Conservation (phyloP, 1,140 invertebrate species). For the Drosophila nikananu region DNA sequence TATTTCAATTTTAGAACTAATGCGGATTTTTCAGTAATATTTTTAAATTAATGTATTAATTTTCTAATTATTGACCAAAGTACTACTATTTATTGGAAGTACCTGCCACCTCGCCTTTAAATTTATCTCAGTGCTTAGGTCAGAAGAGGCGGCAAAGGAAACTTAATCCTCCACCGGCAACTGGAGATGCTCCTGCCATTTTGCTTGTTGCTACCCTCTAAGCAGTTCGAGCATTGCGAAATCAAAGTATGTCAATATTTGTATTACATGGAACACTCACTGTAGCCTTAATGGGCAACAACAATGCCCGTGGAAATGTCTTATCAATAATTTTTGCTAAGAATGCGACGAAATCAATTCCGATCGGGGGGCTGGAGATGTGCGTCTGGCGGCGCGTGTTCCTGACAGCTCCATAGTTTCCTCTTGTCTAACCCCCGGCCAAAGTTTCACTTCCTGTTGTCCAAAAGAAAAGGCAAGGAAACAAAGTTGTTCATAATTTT, state of each 20-base stretch:
- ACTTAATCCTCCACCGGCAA: constrained; percentile 17
- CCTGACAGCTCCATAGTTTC: constrained; percentile 65
- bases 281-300: constrained; percentile 35
- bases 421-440: constrained; percentile 16
- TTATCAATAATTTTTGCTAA: constrained; percentile 81
- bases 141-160: constrained; percentile 5
- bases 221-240: constrained; percentile 45
- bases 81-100: background rate
- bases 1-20: too few relatives aligned
- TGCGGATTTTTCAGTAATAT: too few relatives aligned
- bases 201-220: constrained; percentile 40
- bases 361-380: constrained; percentile 34
- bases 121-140: constrained; percentile 13
- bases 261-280: constrained; percentile 68
- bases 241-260: constrained; percentile 81
- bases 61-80: background rate
- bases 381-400: constrained; percentile 62
- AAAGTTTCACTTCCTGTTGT: constrained; percentile 38
- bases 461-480: constrained; percentile 14
- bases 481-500: constrained; percentile 52
- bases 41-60: background rate
- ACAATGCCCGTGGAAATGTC: constrained; percentile 61
- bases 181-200: constrained; percentile 23
- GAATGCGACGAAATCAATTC: constrained; percentile 67
- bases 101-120: background rate